These are phyloP conservation scores for Rhinogobius similis DNA, from an alignment of 2,113 vertebrate genomes.

Conservation along the genomic window DNA sequence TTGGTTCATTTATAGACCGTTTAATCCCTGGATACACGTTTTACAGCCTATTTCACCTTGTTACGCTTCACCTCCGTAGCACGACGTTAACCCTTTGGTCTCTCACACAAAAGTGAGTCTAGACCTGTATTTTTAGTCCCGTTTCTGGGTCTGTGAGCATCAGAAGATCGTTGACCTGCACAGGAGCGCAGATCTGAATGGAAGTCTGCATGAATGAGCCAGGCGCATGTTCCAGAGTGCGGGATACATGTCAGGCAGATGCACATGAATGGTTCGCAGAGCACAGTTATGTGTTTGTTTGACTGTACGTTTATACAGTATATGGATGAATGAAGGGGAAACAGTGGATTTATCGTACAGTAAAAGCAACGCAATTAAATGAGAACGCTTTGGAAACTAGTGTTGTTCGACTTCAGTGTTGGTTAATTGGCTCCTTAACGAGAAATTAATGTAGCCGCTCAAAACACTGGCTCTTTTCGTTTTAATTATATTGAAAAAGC, in stretches of 20 bases:
- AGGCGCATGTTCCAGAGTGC: background rate
- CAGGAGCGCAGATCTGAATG: constrained; percentile 13
- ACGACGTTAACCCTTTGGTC: background rate
- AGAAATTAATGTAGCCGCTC: too few relatives aligned
- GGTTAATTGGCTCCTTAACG: too few relatives aligned
- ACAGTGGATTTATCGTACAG: too few relatives aligned
- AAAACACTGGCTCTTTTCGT: too few relatives aligned
- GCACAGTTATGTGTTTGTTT: too few relatives aligned
- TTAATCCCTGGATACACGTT: background rate
- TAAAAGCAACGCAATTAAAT: too few relatives aligned
- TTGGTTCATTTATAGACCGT: background rate
- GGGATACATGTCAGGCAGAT: background rate
- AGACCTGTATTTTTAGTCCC: constrained; percentile 8
- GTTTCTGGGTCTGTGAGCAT: constrained; percentile 26
- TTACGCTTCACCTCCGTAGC: background rate
- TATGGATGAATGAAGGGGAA: background rate
- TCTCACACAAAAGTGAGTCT: background rate
- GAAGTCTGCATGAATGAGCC: constrained; percentile 9
- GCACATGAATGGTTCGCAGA: constrained; percentile 12
- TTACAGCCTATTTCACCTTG: background rate
- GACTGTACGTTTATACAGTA: too few relatives aligned
- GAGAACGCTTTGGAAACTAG: too few relatives aligned
- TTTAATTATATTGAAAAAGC: too few relatives aligned
- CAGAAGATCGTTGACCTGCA: background rate
- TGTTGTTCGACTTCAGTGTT: too few relatives aligned